phyloP scores from a whole-genome alignment of 2,797 vertebrate species.

The Anguilla megastoma region DNA sequence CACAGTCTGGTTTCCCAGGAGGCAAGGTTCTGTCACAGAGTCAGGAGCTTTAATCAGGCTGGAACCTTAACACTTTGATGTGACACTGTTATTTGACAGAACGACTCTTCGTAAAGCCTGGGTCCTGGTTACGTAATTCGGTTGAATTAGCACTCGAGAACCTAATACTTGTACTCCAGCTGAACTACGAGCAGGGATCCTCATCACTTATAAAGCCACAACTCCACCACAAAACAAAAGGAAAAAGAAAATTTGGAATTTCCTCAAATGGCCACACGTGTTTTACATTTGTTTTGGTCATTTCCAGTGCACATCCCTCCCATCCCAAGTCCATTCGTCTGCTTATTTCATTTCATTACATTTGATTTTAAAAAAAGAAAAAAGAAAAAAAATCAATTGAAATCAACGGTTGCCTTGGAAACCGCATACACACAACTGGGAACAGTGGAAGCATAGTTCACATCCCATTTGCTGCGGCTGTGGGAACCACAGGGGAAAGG shows the following conservation, averaged over 20 bases:
- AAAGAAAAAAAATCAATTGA: constrained; percentile 24
- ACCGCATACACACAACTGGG: constrained; percentile 26
- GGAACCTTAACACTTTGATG: background rate
- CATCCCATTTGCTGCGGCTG: background rate
- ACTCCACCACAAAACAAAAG: constrained; percentile 12
- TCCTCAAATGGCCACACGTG: constrained; percentile 38
- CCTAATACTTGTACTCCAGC: background rate
- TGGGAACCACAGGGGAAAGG: constrained; percentile 25
- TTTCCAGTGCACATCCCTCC: constrained; percentile 23
- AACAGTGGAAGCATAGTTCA: constrained; percentile 23
- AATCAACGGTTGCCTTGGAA: constrained; percentile 34
- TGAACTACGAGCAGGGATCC: background rate
- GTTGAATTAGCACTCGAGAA: background rate
- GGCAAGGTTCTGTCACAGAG: background rate
- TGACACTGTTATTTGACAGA: background rate
- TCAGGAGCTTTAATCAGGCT: background rate
- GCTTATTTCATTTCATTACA: constrained; percentile 52
- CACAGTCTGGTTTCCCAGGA: background rate
- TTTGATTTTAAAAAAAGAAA: constrained; percentile 13
- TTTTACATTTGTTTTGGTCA: constrained; percentile 42
- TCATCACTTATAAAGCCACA: constrained; percentile 1
- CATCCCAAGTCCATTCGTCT: constrained; percentile 43
- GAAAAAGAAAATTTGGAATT: constrained; percentile 33
- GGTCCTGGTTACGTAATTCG: background rate
- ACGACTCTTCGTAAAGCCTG: background rate